Evolutionary conservation across 2,113 vertebrate genomes (phyloP).

Genomic region (Chloropsis hardwickii): DNA sequence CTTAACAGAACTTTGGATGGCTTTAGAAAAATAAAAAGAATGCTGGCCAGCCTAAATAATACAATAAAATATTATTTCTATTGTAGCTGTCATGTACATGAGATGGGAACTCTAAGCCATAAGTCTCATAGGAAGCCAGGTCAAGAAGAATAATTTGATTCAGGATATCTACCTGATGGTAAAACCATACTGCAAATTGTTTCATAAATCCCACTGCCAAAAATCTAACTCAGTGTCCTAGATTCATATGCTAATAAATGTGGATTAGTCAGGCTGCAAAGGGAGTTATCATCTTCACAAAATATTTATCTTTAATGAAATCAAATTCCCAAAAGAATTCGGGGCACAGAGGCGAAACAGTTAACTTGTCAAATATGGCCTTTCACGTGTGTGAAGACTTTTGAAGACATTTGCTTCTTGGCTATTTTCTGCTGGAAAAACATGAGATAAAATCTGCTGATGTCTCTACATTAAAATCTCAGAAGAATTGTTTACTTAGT

Average conservation of each 20-base stretch:
- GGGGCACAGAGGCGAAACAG: background rate
- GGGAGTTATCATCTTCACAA: background rate
- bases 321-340: background rate
- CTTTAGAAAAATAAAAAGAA: conserved; percentile 18
- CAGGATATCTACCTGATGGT: conserved; percentile 29
- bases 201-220: conserved; percentile 18
- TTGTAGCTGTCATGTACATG: background rate
- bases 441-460: background rate
- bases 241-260: background rate
- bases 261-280: background rate
- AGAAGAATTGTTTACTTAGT: background rate
- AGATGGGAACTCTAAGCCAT: background rate
- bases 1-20: background rate
- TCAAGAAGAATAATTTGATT: background rate
- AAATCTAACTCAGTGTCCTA: background rate
- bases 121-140: conserved; percentile 3
- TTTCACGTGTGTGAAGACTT: background rate
- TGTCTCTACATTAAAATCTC: background rate
- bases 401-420: background rate
- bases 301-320: conserved; percentile 17
- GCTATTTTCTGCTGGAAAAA: background rate
- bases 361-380: background rate
- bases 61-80: background rate
- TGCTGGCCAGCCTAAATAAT: background rate
- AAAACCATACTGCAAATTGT: conserved; percentile 16